Conservation (phyloP, 2,888 invertebrate genomes). For the Resseliella maxima region DNA sequence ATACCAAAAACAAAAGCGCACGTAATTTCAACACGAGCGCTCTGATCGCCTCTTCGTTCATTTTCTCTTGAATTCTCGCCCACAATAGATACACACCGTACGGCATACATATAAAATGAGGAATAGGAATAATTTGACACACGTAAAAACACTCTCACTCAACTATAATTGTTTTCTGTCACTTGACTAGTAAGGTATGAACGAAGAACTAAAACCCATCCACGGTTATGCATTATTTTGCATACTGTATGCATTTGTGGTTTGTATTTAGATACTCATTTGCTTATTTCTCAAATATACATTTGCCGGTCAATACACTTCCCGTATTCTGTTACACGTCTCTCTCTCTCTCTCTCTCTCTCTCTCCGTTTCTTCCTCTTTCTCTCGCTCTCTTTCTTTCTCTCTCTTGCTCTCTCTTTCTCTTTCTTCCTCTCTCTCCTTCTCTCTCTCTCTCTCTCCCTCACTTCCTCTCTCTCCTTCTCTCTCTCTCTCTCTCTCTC, state of each 20-base stretch:
- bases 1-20: not conserved
- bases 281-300: not conserved
- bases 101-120: not conserved
- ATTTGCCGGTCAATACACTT: not conserved
- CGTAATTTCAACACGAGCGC: not conserved
- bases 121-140: not conserved
- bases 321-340: too few species aligned
- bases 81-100: not conserved
- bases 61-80: not conserved
- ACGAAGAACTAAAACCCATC: not conserved
- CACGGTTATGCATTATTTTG: not conserved
- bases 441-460: too few species aligned
- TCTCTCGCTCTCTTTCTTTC: too few species aligned
- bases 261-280: not conserved
- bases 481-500: too few species aligned
- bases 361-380: too few species aligned
- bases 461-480: too few species aligned
- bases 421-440: too few species aligned
- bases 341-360: too few species aligned
- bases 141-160: constrained; percentile 24
- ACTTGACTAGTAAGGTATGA: not conserved
- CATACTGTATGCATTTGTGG: not conserved
- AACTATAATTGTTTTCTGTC: constrained; percentile 38
- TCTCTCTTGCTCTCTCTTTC: too few species aligned
- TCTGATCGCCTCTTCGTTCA: not conserved